Evolutionary conservation across 2,888 invertebrate species (phyloP).

Genomic region (Drosophila putrida): DNA sequence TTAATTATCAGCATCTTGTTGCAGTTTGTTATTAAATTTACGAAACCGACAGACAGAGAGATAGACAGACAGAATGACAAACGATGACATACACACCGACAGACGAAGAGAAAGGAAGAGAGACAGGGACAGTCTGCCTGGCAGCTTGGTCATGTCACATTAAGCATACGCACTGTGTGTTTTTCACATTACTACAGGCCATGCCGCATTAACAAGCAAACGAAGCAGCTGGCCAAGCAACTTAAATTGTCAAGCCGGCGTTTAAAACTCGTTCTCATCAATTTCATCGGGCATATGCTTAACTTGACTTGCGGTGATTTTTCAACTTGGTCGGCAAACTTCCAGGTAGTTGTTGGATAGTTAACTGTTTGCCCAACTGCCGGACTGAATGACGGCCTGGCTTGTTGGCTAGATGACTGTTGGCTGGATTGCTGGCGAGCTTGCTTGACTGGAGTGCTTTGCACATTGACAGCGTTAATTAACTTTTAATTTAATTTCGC

Average conservation of each 20-base stretch:
- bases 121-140: conserved; percentile 3
- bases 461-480: conserved; percentile 83
- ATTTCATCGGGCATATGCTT: conserved; percentile 78
- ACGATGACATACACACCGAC: conserved; percentile 6
- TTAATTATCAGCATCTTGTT: conserved; percentile 72
- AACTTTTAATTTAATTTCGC: conserved; percentile 83
- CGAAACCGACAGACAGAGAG: conserved; percentile 15
- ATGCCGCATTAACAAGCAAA: conserved; percentile 40
- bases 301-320: conserved; percentile 81
- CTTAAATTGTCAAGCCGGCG: conserved; percentile 71
- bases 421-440: conserved; percentile 14
- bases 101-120: background rate
- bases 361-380: conserved; percentile 47
- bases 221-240: conserved; percentile 45
- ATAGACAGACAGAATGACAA: conserved; percentile 8
- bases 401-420: background rate
- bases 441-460: conserved; percentile 73
- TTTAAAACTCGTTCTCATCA: conserved; percentile 81
- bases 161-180: conserved; percentile 77
- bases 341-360: conserved; percentile 56
- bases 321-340: conserved; percentile 73
- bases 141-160: conserved; percentile 69
- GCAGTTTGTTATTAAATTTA: conserved; percentile 51
- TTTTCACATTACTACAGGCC: conserved; percentile 63
- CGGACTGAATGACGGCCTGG: conserved; percentile 1